Base-by-base conservation (phyloP, 1,140 invertebrate genomes). In the Theocolax elegans region DNA sequence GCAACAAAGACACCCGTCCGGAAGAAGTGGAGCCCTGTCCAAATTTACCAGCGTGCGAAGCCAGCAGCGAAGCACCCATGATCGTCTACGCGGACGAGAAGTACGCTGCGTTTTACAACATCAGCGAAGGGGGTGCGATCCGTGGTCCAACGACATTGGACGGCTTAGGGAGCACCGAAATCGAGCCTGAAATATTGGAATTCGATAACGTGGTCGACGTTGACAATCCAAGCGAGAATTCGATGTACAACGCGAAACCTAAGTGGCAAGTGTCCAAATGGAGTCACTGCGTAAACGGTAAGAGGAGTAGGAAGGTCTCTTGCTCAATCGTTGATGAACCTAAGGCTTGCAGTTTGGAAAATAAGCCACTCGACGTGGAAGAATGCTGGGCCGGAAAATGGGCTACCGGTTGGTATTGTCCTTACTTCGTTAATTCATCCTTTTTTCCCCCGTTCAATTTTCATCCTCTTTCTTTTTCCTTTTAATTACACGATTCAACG, bases 11-110 rank as follows among this genome's bases (percentile, higher is more conserved):
- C 49, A 81, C 82, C 1, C 88, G 88, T 72, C 92, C 92, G 0
- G 80, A 83, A 27, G 90, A 92, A 74, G 79, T 88, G 25, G 89
- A 91, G 73, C 83, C 86, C 0, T 94, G 93, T 79, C 87, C 87
- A 19, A 81, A 87, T 68, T 81, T 91, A 66, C 88, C 89, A 4
- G 80, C 84, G 19, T 93, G 92, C 66, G 75, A 73, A 6, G 23
- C 74, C 8, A 72, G 73, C 21, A 74, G 81, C 3, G 79, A 80
- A 23, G 21, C 71, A 8, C 80, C 81, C 1, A 49, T 81, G 25
- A 78, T 83, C 51, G 56, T 72, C 21, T 79, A 78, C 58, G 51
- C 76, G 10, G 78, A 81, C 40, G 79, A 79, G 19, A 81, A 80
- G 17, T 74, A 78, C 19, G 69, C 71, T 2, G 72, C 76, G 0